Base-by-base conservation (phyloP, 1,140 invertebrate species). In the Neomicropteryx cornuta region DNA sequence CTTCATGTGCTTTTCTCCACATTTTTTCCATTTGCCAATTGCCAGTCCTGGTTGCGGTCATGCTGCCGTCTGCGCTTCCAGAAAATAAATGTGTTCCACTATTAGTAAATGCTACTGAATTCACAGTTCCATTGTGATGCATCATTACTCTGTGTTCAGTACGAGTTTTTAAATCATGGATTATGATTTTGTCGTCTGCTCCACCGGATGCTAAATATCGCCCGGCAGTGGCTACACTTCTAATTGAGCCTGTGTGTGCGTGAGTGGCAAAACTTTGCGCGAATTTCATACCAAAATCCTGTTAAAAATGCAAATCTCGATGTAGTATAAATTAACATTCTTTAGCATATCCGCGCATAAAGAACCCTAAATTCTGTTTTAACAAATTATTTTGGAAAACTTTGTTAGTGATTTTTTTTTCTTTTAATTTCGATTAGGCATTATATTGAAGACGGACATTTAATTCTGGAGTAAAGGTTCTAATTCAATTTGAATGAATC, bases 151-250 rank as follows among this genome's bases (percentile, higher is more conserved):
- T 87, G 50, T 78, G 71, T 58, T 93, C 86, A 44, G 73, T 77
- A 18, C 87, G 67, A 1, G 70, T 72, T 34, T 75, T 73, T 63
- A 97, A 75, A 57, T 95, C 83, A 50, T 91, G 90, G 1, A 97
- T 59, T 32, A 83, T 77, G 44, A 96, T 79, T 31, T 79, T 78
- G 67, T 96, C 92, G 68, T 97, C 92, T n/a, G 80, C 76, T 29
- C 86, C 82, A 6, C 88, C 88, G 16, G 87, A 90, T 10, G 86
- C 89, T 30, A 95, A 59, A 60, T 80, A 83, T 49, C 80, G 75
- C 17, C 73, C 76, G n/a, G 70, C 76, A 16, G 73, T 66, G 2
- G 81, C 72, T 3, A 94, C 51, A 48, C 75, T 75, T 48, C 84
- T 72, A 2, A 97, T 69, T 47, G 87, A 85, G 4, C 79, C 79